Percentiles rank a stretch among this genome's conserved stretches.
phyloP scores from a whole-genome alignment of 2,888 invertebrate species.

The Ganaspis brasiliensis region DNA sequence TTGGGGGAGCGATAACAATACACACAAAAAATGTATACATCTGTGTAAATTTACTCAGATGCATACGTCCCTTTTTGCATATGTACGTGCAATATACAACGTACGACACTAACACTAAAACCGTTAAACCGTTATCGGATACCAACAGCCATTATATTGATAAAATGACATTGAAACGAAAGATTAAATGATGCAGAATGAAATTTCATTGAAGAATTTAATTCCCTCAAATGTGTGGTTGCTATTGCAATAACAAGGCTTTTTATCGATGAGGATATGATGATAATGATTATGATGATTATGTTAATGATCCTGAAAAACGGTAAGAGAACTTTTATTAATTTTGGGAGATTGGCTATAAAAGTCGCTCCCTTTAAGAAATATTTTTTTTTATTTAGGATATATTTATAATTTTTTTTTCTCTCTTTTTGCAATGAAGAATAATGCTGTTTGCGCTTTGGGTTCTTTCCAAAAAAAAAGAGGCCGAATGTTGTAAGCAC shows the following conservation, averaged over 20 bases:
- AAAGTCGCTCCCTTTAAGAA: background rate
- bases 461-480: constrained; percentile 13
- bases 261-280: constrained; percentile 53
- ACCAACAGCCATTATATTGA: background rate
- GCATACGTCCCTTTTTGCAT: background rate
- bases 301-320: constrained; percentile 53
- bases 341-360: constrained; percentile 43
- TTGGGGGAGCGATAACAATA: constrained; percentile 40
- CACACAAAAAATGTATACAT: constrained; percentile 8
- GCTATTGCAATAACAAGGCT: constrained; percentile 26
- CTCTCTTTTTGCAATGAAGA: background rate
- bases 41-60: constrained; percentile 34
- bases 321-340: constrained; percentile 72
- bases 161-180: constrained; percentile 19
- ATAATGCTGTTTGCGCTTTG: constrained; percentile 3
- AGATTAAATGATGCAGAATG: constrained; percentile 15
- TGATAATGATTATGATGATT: constrained; percentile 61
- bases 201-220: constrained; percentile 22
- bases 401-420: constrained; percentile 6
- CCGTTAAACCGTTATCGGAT: background rate
- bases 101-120: constrained; percentile 2
- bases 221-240: constrained; percentile 24
- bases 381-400: constrained; percentile 7
- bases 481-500: constrained; percentile 19
- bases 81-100: no score